Base-by-base conservation (phyloP, 2,113 vertebrate genomes). In the Elachura formosa region DNA sequence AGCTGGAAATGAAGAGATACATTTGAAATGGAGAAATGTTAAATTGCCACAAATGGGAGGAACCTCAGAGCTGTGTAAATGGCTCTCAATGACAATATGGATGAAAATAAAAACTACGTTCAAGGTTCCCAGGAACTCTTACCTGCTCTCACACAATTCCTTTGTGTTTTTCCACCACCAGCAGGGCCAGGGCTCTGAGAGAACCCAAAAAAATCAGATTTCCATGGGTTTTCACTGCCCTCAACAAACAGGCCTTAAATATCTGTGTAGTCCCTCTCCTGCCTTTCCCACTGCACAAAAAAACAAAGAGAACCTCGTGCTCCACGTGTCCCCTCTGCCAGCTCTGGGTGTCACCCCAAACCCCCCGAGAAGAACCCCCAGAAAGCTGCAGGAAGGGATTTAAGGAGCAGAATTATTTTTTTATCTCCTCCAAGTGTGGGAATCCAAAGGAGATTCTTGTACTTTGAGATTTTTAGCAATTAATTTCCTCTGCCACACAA, bases 1-100 rank as follows among this genome's bases (percentile, higher is more conserved):
- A 68, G 52, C 52, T 90, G 72, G 48, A 26, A 28, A 36, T 12
- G 9, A 69, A 49, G 40, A 5, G 73, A 78, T 46, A n/a, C 91
- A 90, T 58, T 9, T 54, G 71, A 85, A 83, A 69, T 85, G 81
- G 14, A 74, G 77, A 90, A 94, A 63, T 12, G 38, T 62, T 34
- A 28, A 49, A 15, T 46, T 29, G 31, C 51, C 84, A 64, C 80
- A 28, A 69, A 67, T 0, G 4, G 40, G 28, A 28, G 46, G n/a
- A 9, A 93, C 51, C 31, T 24, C 25, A 2, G 56, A 49, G 25
- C 18, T 38, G 14, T 20, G 7, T 6, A 34, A 58, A 83, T 16
- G 28, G 20, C 54, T 64, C 72, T 46, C 25, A 7, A n/a, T n/a
- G n/a, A n/a, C n/a, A n/a, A n/a, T n/a, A n/a, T n/a, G n/a, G n/a